These are phyloP conservation scores for Apoda limacodes DNA, from an alignment of 2,888 invertebrate species.

Conservation along the genomic window DNA sequence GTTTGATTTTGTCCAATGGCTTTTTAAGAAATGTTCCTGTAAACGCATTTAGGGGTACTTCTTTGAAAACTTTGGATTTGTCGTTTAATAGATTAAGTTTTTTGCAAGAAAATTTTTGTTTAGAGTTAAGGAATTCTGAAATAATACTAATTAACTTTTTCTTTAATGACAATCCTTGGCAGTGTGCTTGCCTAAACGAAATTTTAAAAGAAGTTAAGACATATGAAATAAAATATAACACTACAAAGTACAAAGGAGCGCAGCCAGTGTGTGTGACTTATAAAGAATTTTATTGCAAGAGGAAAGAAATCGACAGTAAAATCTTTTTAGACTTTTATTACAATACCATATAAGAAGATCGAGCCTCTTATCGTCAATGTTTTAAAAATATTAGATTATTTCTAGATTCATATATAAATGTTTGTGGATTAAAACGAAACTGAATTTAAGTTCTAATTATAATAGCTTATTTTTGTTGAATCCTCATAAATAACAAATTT, in stretches of 20 bases:
- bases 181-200: slow-evolving; percentile 45
- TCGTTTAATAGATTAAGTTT: slow-evolving; percentile 44
- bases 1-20: slow-evolving; percentile 43
- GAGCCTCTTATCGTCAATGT: no score
- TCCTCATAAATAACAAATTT: no score
- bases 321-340: slow-evolving; percentile 33
- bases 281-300: slow-evolving; percentile 34
- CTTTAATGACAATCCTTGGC: slow-evolving; percentile 54
- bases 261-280: slow-evolving; percentile 40
- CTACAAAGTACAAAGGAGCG: slow-evolving; percentile 33
- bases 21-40: slow-evolving; percentile 35
- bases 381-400: no score
- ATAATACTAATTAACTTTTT: slow-evolving; percentile 37
- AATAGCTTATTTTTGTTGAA: no score
- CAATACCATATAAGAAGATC: no score
- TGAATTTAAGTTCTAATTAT: no score
- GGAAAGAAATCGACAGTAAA: slow-evolving; percentile 34
- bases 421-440: no score
- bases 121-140: slow-evolving; percentile 42
- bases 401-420: no score
- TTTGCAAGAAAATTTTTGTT: slow-evolving; percentile 44
- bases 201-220: slow-evolving; percentile 40
- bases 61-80: slow-evolving; percentile 40
- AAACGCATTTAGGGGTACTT: slow-evolving; percentile 37
- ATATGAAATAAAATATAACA: slow-evolving; percentile 36